Conservation (phyloP, 2,797 vertebrate species). For the Syndactyla subalaris region DNA sequence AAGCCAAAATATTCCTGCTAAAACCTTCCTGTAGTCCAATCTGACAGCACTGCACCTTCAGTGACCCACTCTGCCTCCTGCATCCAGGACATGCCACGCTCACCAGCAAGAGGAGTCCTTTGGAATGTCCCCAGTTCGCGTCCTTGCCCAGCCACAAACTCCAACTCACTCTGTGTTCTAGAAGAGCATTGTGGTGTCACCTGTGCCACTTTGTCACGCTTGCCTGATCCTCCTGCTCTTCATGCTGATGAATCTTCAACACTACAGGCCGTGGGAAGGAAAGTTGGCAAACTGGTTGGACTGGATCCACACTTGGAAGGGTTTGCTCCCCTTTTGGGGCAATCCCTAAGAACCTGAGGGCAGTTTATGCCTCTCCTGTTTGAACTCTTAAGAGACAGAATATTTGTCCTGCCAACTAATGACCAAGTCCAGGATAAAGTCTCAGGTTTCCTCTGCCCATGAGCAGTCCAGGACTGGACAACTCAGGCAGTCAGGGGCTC, state of each 20-base stretch:
- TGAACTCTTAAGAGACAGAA: background rate
- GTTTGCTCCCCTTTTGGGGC: background rate
- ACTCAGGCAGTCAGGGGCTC: background rate
- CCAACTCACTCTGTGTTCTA: background rate
- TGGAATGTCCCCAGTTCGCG: background rate
- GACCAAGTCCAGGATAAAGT: background rate
- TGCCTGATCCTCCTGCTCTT: background rate
- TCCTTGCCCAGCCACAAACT: background rate
- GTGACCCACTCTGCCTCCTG: background rate
- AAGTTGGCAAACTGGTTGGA: background rate
- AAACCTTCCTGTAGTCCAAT: background rate
- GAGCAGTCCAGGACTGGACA: too few species aligned
- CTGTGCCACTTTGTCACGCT: background rate
- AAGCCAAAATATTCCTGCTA: background rate
- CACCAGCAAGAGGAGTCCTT: background rate
- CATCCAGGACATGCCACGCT: background rate
- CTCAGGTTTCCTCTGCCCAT: background rate
- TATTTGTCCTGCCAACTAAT: background rate
- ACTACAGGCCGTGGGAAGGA: background rate
- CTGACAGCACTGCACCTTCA: background rate
- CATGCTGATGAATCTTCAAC: background rate
- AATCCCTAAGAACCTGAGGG: background rate
- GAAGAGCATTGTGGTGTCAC: rapidly evolving
- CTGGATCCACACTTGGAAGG: background rate
- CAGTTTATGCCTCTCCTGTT: background rate